Evolutionary conservation across 2,888 invertebrate species (phyloP), one percentile per base, ranked within the genome.

Genomic region (Aporophyla lueneburgensis): DNA sequence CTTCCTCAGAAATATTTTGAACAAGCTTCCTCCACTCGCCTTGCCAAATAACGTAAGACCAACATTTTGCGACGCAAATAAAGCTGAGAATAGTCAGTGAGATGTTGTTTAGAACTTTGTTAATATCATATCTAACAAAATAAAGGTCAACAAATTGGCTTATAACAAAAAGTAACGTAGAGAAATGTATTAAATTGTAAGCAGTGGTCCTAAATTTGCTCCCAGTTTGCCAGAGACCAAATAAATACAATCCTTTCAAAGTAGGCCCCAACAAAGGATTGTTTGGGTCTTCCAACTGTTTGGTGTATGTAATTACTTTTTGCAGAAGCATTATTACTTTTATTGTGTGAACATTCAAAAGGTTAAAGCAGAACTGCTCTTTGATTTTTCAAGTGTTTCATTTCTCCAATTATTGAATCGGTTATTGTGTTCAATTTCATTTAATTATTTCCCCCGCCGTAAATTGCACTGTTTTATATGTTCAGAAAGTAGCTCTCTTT

Each of bases 241-340:
- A 93, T 12, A 91, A 86, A 83, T 91, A 90, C 56, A 95, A 90
- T 19, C 89, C 92, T 84, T 89, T 93, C 70, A 95, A 87, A 70
- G 91, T 93, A 14, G 95, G 95, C 2, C 94, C 95, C 74, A 95
- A 82, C 78, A 94, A 89, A 74, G 95, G 95, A 83, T 93, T 82
- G 51, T 91, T 83, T 40, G 91, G 88, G 77, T 94, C 90, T 76
- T 95, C 94, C 16, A 94, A 85, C 7, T 79, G 74, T 86, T 92
- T 86, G 5, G 89, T 76, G 65, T 87, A 87, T 27, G 76, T 81
- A 78, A 90, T 83, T 61, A 93, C 54, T 83, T 88, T 91, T 77
- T 89, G 58, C 46, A 86, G 74, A 83, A 86, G 70, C 93, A 93
- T 93, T 65, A 68, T 84, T 71, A 49, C 54, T 76, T 65, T 67